Evolutionary conservation across 2,113 vertebrate species (phyloP).

Genomic region (Orcinus orca): DNA sequence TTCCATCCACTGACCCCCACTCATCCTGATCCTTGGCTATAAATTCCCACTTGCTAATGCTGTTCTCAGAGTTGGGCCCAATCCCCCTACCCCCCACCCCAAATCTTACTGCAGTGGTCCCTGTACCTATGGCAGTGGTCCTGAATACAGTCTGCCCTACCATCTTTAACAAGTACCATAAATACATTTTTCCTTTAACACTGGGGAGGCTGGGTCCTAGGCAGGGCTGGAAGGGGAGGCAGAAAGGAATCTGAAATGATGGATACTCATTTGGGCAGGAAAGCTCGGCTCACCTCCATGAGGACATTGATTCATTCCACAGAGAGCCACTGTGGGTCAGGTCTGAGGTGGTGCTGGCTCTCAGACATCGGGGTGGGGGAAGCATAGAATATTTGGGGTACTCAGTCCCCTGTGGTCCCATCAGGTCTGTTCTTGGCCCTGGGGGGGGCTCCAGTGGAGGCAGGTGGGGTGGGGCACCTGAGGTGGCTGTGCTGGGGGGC

Average conservation of each 20-base stretch:
- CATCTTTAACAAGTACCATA: neutral
- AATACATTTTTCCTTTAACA: neutral
- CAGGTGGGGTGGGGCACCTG: neutral
- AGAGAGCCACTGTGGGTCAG: neutral
- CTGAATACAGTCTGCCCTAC: neutral
- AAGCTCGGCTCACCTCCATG: neutral
- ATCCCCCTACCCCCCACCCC: neutral
- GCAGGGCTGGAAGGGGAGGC: neutral
- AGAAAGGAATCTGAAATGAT: neutral
- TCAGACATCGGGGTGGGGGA: neutral
- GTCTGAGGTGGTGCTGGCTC: neutral
- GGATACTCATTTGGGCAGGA: neutral
- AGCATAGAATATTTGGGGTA: neutral
- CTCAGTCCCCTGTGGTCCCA: neutral
- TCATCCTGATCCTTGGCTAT: neutral
- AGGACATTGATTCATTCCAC: neutral
- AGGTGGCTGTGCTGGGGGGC: neutral
- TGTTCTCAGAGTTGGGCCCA: neutral
- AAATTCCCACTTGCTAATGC: neutral
- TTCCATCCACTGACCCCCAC: neutral
- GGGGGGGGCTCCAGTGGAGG: neutral
- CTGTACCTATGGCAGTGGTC: neutral
- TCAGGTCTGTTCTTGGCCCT: neutral
- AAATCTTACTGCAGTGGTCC: neutral
- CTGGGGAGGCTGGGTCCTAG: neutral